Percentiles rank a stretch among this genome's conserved stretches.
Conservation (phyloP, 2,888 invertebrate genomes). For the Norana najaformis region DNA sequence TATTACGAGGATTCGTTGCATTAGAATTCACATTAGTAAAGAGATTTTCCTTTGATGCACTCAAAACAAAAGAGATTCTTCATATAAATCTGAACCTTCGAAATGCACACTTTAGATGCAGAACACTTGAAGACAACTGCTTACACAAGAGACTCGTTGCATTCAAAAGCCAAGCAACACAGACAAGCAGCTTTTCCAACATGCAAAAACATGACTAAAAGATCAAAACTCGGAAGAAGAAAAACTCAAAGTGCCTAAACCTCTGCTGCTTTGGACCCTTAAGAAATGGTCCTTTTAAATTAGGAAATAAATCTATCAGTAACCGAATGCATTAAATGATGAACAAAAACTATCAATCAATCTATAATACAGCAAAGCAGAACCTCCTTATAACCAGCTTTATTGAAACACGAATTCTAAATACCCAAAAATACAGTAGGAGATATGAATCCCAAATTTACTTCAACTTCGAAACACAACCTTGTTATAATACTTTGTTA, state of each 20-base stretch:
- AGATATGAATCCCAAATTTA: not conserved
- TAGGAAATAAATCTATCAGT: not conserved
- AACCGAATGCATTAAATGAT: not conserved
- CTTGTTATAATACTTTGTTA: not conserved
- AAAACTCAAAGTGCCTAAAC: not conserved
- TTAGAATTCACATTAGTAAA: not conserved
- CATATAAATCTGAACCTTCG: not conserved
- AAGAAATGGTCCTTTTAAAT: not conserved
- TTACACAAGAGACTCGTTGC: no score
- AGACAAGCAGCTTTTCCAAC: not conserved
- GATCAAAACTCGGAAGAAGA: not conserved
- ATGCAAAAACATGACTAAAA: not conserved
- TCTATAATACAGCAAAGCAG: not conserved
- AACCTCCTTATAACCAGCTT: not conserved
- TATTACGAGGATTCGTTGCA: not conserved
- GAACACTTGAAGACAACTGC: not conserved
- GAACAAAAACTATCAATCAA: not conserved
- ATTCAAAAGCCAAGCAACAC: not conserved
- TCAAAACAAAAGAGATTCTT: not conserved
- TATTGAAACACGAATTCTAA: not conserved
- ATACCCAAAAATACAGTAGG: not conserved
- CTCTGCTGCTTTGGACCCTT: not conserved
- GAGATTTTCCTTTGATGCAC: not conserved
- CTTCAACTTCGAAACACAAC: not conserved
- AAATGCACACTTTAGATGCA: not conserved